Evolutionary conservation across 64 coral and sea anemone genomes (phyloP), one percentile per base, ranked within the genome.

Genomic region (Trachythela sp.): DNA sequence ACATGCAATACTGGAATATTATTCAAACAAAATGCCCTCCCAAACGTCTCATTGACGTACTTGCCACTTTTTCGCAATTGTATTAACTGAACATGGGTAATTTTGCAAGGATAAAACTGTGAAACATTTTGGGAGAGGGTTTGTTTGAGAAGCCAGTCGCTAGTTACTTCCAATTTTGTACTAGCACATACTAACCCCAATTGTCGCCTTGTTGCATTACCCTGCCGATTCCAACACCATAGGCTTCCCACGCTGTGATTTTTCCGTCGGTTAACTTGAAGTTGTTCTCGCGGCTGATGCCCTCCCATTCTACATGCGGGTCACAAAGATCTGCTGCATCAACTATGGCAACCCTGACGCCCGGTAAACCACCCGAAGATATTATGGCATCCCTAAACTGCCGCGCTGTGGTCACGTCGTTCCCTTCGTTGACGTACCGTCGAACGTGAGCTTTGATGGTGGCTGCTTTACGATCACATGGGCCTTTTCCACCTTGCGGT

Each of bases 161-260:
- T 45, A 11, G 4, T 45, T 45, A 45, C 42, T 45, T 45, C 42
- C 42, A 45, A 68, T 68, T 22, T 68, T 22, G 59, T 31, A 68
- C 20, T 68, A 68, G 30, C 5, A 68, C 20, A 51, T 88, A 75
- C 56, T 17, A n/a, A 41, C 75, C 75, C 56, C 68, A 14, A 39
- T 43, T 83, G 40, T 56, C 48, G 48, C 40, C 75, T 89, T 89
- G 77, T 42, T 51, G 42, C 42, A 51, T 83, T n/a, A 83, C 35
- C 88, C 42, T 90, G 88, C 88, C 77, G 83, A 48, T 8, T 5
- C 88, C 77, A 71, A 84, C 83, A 39, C 83, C 83, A 71, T 90
- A 90, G 42, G 88, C 88, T 84, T 71, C 27, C 88, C 88, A 89
- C 40, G 43, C 40, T 49, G 70, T 48, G 40, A 89, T 31, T 11